A percentile compares a stretch with the other conserved stretches of the same genome.
phyloP scores from a whole-genome alignment of 1,140 invertebrate species.

The Akabosia matsudoensis region DNA sequence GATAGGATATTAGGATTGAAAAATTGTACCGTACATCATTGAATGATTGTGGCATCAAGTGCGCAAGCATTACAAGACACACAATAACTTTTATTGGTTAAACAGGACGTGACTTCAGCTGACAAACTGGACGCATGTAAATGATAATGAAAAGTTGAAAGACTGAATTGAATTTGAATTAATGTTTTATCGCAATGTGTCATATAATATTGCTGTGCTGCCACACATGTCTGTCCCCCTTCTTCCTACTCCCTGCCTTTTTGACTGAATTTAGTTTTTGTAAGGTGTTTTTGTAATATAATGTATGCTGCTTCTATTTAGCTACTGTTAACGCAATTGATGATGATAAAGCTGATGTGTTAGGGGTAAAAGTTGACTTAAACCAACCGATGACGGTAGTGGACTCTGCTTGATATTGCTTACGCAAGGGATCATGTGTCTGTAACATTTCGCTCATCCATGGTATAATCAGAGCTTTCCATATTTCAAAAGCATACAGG shows the following conservation, averaged over 20 bases:
- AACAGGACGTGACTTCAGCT: no score
- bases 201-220: neutral
- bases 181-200: conserved; percentile 22
- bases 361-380: conserved; percentile 5
- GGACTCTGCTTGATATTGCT: neutral
- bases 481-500: neutral
- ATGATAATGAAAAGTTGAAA: conserved; percentile 5
- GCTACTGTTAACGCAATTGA: neutral
- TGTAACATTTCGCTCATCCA: neutral
- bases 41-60: no score
- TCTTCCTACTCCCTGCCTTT: no score
- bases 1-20: neutral
- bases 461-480: neutral
- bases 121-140: no score
- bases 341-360: neutral
- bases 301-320: no score
- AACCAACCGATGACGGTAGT: neutral
- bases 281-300: no score
- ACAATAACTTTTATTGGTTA: no score
- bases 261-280: no score
- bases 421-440: conserved; percentile 9
- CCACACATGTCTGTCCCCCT: no score
- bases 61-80: no score
- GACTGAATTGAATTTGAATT: conserved; percentile 44
- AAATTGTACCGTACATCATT: no score